Evolutionary conservation across 2,113 vertebrate species (phyloP).

Genomic region (Xerus inauris): DNA sequence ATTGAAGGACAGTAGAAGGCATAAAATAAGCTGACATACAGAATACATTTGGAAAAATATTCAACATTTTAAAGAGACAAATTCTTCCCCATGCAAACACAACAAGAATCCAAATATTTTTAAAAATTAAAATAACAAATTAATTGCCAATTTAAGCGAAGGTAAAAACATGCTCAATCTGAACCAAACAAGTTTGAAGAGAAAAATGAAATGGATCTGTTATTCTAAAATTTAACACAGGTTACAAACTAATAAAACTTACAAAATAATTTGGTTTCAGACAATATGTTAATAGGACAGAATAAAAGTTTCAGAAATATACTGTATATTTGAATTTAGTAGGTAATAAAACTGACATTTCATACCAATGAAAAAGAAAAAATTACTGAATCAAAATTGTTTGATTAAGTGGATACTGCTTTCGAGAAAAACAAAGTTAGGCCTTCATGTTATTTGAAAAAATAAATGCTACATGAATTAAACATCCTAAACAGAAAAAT

Average conservation of each 20-base stretch:
- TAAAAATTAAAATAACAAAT: not conserved
- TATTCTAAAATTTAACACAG: constrained; percentile 1
- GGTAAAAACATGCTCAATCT: not conserved
- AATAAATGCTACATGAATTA: not conserved
- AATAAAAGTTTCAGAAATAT: not conserved
- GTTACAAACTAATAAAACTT: not conserved
- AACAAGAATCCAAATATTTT: not conserved
- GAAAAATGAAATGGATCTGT: not conserved
- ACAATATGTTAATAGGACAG: not conserved
- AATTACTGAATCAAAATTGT: not conserved
- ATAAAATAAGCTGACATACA: not conserved
- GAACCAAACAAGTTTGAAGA: not conserved
- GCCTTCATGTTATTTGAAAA: not conserved
- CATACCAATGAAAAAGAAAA: not conserved
- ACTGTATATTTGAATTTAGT: not conserved
- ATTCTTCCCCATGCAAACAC: not conserved
- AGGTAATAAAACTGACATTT: constrained; percentile 11
- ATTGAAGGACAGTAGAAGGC: not conserved
- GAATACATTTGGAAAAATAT: not conserved
- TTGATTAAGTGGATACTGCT: not conserved
- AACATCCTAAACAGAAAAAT: not conserved
- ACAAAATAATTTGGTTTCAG: not conserved
- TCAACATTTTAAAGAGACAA: constrained; percentile 3
- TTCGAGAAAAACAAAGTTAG: not conserved
- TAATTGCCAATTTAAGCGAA: not conserved